Percentiles rank a stretch among this genome's conserved stretches.
Evolutionary conservation across 2,888 invertebrate species (phyloP).

Genomic region (Spicauda simplicius): DNA sequence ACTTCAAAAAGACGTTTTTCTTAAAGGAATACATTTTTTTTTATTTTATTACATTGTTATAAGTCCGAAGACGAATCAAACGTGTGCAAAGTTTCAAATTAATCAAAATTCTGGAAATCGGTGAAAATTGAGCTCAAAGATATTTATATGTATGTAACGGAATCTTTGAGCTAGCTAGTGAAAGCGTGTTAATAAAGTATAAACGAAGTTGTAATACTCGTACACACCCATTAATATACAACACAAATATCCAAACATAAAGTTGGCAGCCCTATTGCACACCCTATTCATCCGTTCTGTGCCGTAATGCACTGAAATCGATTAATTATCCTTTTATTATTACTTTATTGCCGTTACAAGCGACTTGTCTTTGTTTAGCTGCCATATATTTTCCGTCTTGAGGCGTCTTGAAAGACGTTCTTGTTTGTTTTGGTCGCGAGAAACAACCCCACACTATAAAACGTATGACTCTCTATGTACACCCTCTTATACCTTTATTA

Average conservation of each 20-base stretch:
- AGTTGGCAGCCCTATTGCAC: slow-evolving; percentile 36
- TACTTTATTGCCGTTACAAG: slow-evolving; percentile 70
- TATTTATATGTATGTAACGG: too few species aligned
- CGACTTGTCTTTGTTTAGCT: slow-evolving; percentile 49
- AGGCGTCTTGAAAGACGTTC: not conserved
- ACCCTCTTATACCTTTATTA: too few species aligned
- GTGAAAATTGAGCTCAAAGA: too few species aligned
- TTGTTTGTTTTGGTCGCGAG: not conserved
- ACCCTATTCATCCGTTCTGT: slow-evolving; percentile 41
- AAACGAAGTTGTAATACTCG: too few species aligned
- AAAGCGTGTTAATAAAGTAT: too few species aligned
- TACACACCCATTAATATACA: not conserved
- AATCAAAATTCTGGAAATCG: too few species aligned
- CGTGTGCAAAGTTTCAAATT: too few species aligned
- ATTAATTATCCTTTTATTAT: slow-evolving; percentile 84
- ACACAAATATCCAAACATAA: not conserved
- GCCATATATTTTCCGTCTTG: slow-evolving; percentile 33
- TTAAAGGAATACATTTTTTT: too few species aligned
- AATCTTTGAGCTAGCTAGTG: too few species aligned
- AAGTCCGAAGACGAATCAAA: too few species aligned
- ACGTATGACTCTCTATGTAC: not conserved
- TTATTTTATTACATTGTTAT: too few species aligned
- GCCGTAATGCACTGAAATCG: slow-evolving; percentile 79
- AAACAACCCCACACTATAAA: not conserved
- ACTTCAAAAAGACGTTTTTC: too few species aligned